A percentile compares a stretch with the other conserved stretches of the same genome.
phyloP scores from a whole-genome alignment of 2,888 invertebrate species.

The Drosophila nr. fundita region DNA sequence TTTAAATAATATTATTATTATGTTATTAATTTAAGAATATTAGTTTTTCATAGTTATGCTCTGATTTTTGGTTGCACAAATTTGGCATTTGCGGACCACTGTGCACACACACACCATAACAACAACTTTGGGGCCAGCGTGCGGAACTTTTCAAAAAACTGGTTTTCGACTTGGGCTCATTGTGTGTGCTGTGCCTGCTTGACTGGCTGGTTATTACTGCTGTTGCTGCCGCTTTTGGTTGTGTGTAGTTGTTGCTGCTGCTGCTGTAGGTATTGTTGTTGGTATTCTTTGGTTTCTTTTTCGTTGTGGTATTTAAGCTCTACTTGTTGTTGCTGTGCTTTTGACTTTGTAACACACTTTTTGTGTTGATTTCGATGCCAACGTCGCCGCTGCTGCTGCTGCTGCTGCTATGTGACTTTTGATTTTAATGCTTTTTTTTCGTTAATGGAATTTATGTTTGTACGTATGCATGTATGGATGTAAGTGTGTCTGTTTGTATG shows the following conservation, averaged over 20 bases:
- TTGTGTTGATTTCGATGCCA: constrained; percentile 67
- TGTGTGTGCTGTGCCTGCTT: constrained; percentile 58
- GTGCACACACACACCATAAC: constrained; percentile 45
- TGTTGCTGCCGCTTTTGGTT: constrained; percentile 50
- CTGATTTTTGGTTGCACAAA: not conserved
- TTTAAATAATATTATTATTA: not conserved
- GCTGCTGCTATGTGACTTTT: constrained; percentile 70
- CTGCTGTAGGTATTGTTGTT: constrained; percentile 41
- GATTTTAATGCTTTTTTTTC: constrained; percentile 64
- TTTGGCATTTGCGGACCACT: constrained; percentile 14
- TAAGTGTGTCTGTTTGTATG: not conserved
- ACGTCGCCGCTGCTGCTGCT: constrained; percentile 33
- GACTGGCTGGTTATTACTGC: constrained; percentile 50
- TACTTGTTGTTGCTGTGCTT: constrained; percentile 78
- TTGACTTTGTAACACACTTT: constrained; percentile 80
- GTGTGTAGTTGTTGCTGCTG: constrained; percentile 34
- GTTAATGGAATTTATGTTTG: constrained; percentile 55
- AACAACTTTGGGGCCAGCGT: constrained; percentile 57
- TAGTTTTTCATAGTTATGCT: not conserved
- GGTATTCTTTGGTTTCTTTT: constrained; percentile 76
- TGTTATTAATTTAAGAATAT: not conserved
- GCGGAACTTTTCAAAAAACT: constrained; percentile 67
- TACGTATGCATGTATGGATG: not conserved
- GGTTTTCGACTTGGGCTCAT: constrained; percentile 69
- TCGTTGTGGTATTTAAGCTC: constrained; percentile 74